A percentile compares a stretch with the other conserved stretches of the same genome.
Evolutionary conservation across 2,797 vertebrate species (phyloP).

Genomic region (Myripristis murdjan): DNA sequence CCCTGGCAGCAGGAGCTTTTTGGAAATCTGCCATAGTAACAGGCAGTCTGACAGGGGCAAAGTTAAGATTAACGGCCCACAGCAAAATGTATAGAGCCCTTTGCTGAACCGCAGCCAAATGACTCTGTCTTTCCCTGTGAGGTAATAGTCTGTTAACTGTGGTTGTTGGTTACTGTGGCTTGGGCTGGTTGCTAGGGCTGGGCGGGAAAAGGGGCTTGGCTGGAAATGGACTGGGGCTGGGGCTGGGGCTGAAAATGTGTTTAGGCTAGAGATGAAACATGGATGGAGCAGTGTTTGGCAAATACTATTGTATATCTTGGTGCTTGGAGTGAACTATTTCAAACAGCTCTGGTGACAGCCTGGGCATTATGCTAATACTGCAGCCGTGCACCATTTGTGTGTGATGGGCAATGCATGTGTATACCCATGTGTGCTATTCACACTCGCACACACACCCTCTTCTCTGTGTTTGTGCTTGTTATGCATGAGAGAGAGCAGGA

Average conservation of each 20-base stretch:
- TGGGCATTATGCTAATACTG: conserved; percentile 25
- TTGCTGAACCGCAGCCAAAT: conserved; percentile 77
- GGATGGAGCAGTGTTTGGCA: conserved; percentile 34
- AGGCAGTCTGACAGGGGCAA: conserved; percentile 70
- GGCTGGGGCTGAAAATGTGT: conserved; percentile 31
- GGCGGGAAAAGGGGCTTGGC: conserved; percentile 57
- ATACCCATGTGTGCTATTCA: not conserved
- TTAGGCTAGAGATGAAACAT: conserved; percentile 22
- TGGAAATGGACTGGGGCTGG: conserved; percentile 63
- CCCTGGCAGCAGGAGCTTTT: conserved; percentile 51
- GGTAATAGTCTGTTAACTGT: conserved; percentile 82
- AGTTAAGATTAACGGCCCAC: conserved; percentile 80
- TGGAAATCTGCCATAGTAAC: conserved; percentile 68
- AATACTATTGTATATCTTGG: conserved; percentile 18
- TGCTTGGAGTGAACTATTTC: conserved; percentile 39
- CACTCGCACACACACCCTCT: not conserved
- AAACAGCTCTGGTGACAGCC: conserved; percentile 34
- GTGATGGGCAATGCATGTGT: not conserved
- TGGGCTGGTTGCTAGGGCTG: conserved; percentile 54
- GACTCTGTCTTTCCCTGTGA: conserved; percentile 81
- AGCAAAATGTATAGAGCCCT: conserved; percentile 72
- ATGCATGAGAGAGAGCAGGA: conserved; percentile 38
- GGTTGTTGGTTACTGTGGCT: conserved; percentile 69
- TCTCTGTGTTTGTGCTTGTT: conserved; percentile 32
- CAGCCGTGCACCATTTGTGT: not conserved